Evolutionary conservation across 2,113 vertebrate genomes (phyloP).

Genomic region (Ploceus nigricollis): DNA sequence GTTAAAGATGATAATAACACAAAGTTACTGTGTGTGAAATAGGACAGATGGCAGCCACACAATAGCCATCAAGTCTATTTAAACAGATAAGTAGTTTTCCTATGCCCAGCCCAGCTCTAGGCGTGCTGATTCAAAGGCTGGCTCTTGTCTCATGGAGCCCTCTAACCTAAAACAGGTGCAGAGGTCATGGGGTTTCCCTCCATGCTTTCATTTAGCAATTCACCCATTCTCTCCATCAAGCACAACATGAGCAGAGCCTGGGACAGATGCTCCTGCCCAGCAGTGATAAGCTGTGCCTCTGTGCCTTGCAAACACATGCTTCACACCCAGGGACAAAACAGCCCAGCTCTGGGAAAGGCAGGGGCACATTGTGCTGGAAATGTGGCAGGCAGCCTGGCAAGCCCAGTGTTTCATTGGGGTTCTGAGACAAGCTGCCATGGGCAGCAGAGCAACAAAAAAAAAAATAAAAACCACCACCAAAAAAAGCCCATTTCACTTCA

Average conservation of each 20-base stretch:
- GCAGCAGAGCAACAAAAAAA: not conserved
- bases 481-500: not conserved
- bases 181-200: not conserved
- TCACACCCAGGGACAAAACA: not conserved
- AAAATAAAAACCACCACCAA: not conserved
- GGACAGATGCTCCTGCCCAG: not conserved
- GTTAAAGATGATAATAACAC: not conserved
- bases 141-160: not conserved
- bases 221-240: not conserved
- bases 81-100: not conserved
- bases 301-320: not conserved
- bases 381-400: accelerated
- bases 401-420: accelerated
- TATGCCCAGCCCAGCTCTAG: not conserved
- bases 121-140: not conserved
- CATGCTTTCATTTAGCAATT: not conserved
- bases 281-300: not conserved
- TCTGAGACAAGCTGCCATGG: not conserved
- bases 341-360: not conserved
- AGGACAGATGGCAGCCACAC: constrained; percentile 50
- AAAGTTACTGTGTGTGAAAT: not conserved
- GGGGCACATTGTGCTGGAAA: not conserved
- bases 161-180: constrained; percentile 1
- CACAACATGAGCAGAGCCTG: not conserved
- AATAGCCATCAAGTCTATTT: constrained; percentile 15